Percentiles rank a stretch among this genome's conserved stretches.
These are phyloP conservation scores for Galaxias olidus DNA, from an alignment of 2,797 vertebrate genomes.

Conservation along the genomic window DNA sequence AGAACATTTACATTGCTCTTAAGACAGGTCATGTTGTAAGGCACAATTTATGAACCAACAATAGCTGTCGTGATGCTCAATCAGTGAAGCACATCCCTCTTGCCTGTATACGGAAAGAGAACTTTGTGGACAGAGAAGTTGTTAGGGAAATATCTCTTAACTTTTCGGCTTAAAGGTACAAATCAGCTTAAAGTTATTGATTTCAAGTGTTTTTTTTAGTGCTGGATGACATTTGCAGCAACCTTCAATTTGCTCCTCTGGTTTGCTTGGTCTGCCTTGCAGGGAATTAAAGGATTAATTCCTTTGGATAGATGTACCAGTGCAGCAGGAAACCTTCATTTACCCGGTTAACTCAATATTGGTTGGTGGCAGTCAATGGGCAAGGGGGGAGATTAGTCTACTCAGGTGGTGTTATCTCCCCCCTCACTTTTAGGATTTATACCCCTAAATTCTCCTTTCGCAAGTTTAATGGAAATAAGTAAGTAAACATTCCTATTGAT, in stretches of 20 bases:
- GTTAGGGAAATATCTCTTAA: neutral
- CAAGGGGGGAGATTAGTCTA: neutral
- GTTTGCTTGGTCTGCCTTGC: constrained; percentile 4
- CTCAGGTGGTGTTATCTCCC: no score
- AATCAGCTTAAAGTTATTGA: constrained; percentile 2
- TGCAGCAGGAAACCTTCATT: constrained; percentile 10
- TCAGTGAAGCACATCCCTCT: no score
- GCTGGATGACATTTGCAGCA: neutral
- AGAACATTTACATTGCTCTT: neutral
- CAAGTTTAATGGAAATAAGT: no score
- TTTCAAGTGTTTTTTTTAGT: neutral
- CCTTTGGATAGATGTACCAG: constrained; percentile 5
- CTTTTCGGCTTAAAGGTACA: neutral
- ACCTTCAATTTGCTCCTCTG: constrained; percentile 1
- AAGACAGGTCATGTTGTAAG: neutral
- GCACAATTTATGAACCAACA: no score
- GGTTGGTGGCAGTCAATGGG: constrained; percentile 3
- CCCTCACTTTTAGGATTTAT: no score
- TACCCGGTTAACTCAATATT: neutral
- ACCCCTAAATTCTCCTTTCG: no score
- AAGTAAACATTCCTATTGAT: no score
- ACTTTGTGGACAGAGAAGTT: no score
- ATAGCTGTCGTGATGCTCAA: no score
- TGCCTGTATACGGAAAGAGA: no score
- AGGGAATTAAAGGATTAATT: constrained; percentile 25